These are phyloP conservation scores for Papilio xuthus DNA, from an alignment of 1,140 invertebrate genomes.

Conservation along the genomic window DNA sequence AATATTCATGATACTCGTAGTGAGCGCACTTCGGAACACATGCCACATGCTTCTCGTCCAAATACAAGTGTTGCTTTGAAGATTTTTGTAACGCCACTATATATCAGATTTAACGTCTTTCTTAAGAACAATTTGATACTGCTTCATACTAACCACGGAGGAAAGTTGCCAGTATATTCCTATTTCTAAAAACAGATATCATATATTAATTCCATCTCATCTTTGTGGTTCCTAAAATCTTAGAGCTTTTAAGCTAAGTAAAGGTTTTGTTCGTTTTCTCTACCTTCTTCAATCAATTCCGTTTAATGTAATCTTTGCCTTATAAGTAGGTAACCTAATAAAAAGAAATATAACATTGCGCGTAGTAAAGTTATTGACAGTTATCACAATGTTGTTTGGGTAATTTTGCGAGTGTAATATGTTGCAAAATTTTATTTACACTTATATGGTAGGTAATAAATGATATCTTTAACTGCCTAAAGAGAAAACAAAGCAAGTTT, in stretches of 20 bases:
- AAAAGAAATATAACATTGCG: background rate
- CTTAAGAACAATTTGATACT: constrained; percentile 16
- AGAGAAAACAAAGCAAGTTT: background rate
- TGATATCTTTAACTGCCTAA: background rate
- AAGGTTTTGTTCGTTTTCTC: background rate
- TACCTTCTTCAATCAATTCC: background rate
- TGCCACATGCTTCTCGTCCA: constrained; percentile 20
- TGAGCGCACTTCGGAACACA: constrained; percentile 1
- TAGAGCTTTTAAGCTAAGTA: background rate
- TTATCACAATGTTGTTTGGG: background rate
- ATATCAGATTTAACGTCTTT: constrained; percentile 19
- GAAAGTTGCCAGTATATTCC: background rate
- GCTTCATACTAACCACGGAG: background rate
- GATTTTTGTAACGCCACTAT: constrained; percentile 20
- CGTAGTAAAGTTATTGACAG: background rate
- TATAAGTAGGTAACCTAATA: background rate
- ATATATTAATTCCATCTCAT: background rate
- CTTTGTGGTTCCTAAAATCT: background rate
- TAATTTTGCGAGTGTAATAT: background rate
- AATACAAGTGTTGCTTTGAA: constrained; percentile 27
- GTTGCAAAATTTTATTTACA: background rate
- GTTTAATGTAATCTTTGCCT: background rate
- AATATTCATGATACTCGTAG: constrained; percentile 24
- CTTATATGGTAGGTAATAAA: background rate
- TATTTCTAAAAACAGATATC: background rate